A percentile compares a stretch with the other conserved stretches of the same genome.
Conservation (phyloP, 2,888 invertebrate species). For the Siphonodentalium dalli region DNA sequence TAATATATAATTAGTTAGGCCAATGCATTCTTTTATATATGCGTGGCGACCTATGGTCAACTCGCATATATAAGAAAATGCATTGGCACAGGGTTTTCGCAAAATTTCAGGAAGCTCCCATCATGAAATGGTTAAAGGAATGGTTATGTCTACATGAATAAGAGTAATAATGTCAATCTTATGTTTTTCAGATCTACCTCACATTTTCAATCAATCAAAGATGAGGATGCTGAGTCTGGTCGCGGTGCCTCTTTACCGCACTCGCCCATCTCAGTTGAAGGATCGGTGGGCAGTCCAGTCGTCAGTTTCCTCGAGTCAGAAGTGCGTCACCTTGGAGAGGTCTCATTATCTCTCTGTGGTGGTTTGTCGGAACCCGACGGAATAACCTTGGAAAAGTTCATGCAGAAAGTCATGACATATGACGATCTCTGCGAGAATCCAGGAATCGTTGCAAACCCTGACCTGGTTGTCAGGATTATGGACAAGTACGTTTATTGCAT, state of each 20-base stretch:
- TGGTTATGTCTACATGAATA: neutral
- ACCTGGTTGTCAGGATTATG: constrained; percentile 82
- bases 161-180: neutral
- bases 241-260: constrained; percentile 95
- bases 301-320: constrained; percentile 41
- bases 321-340: constrained; percentile 66
- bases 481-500: constrained; percentile 77
- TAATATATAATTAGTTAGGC: too few relatives aligned
- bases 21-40: too few relatives aligned
- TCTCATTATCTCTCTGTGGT: constrained; percentile 82
- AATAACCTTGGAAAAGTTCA: constrained; percentile 72
- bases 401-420: constrained; percentile 71
- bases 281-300: constrained; percentile 68
- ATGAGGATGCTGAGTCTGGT: constrained; percentile 92
- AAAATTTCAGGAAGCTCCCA: too few relatives aligned
- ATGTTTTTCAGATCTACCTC: constrained; percentile 29
- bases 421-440: constrained; percentile 75
- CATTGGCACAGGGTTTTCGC: too few relatives aligned
- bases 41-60: too few relatives aligned
- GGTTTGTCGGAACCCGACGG: constrained; percentile 67
- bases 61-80: too few relatives aligned
- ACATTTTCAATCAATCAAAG: constrained; percentile 38
- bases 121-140: too few relatives aligned
- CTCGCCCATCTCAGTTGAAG: constrained; percentile 84
- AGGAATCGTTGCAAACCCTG: constrained; percentile 76